A percentile compares a stretch with the other conserved stretches of the same genome.
These are phyloP conservation scores for Ceyx margarethae DNA, from an alignment of 2,113 vertebrate genomes.

Conservation along the genomic window DNA sequence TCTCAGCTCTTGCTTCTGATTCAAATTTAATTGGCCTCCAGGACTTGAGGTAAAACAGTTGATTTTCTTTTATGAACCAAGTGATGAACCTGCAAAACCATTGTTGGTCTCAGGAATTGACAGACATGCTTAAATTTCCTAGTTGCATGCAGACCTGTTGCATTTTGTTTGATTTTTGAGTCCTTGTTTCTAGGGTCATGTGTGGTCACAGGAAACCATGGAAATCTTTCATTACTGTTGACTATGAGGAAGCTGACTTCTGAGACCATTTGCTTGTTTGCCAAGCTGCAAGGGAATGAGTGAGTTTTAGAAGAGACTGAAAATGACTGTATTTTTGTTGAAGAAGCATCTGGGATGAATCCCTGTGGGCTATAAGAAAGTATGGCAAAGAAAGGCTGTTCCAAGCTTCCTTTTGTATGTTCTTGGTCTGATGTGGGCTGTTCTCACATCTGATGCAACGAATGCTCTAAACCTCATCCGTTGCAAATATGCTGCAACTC, in stretches of 20 bases:
- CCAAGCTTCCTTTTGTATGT: not conserved
- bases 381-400: not conserved
- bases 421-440: not conserved
- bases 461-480: not conserved
- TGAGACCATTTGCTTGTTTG: not conserved
- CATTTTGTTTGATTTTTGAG: slow-evolving; percentile 4
- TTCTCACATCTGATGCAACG: not conserved
- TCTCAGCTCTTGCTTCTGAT: not conserved
- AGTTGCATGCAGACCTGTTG: not conserved
- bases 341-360: not conserved
- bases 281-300: not conserved
- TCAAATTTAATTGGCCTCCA: not conserved
- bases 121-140: not conserved
- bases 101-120: not conserved
- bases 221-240: not conserved
- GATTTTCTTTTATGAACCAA: not conserved
- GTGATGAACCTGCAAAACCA: not conserved
- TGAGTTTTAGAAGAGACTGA: not conserved
- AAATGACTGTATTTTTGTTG: not conserved
- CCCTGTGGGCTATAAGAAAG: not conserved
- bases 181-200: not conserved
- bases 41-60: not conserved
- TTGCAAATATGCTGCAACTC: not conserved
- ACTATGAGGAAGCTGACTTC: not conserved
- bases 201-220: not conserved